Evolutionary conservation across 2,797 vertebrate species (phyloP).

Genomic region (Morus bassanus): DNA sequence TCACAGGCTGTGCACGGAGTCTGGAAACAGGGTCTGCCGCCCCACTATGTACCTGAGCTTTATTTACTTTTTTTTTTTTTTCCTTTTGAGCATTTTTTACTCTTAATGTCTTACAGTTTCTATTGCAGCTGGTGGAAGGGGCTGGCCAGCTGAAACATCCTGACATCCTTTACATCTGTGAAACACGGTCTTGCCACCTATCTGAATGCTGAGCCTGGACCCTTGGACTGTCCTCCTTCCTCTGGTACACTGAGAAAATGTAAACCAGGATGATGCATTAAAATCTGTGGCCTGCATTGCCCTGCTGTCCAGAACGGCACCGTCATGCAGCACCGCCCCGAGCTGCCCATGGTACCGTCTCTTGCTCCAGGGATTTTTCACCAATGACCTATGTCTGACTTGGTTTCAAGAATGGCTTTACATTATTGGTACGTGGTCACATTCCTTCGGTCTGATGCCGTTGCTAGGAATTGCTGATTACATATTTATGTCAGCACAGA

Average conservation of each 20-base stretch:
- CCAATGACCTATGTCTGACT: not conserved
- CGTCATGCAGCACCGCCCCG: accelerated
- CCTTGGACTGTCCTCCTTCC: not conserved
- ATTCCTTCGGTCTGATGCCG: not conserved
- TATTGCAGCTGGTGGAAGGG: not conserved
- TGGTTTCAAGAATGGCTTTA: not conserved
- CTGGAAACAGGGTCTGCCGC: not conserved
- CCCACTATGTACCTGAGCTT: not conserved
- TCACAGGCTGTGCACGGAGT: not conserved
- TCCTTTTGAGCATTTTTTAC: not conserved
- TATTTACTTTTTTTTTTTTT: not conserved
- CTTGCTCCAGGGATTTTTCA: not conserved
- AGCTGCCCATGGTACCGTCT: accelerated
- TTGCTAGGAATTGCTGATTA: not conserved
- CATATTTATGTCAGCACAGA: not conserved
- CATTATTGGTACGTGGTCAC: not conserved
- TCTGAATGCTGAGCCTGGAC: not conserved
- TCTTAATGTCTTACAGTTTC: not conserved
- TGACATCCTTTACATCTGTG: not conserved
- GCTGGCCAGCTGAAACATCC: not conserved
- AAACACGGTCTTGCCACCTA: not conserved
- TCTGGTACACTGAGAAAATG: not conserved
- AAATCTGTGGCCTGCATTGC: accelerated
- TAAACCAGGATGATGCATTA: not conserved
- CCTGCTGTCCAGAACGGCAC: not conserved